These are phyloP conservation scores for Conops quadrifasciatus DNA, from an alignment of 2,888 invertebrate species.

Conservation along the genomic window DNA sequence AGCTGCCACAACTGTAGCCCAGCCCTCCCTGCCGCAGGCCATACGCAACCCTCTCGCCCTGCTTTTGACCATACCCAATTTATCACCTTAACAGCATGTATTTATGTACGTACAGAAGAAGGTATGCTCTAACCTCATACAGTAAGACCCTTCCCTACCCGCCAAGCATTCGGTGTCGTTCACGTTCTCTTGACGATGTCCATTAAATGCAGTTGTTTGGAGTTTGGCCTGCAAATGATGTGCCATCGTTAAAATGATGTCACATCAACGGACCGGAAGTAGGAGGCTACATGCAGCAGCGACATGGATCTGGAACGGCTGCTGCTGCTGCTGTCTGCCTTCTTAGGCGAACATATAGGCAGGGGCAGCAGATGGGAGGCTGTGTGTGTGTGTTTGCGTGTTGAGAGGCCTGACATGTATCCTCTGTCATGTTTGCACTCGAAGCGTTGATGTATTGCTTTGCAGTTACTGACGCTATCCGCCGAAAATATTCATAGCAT, in stretches of 20 bases:
- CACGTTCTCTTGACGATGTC: slow-evolving; percentile 7
- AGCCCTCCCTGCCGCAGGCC: not conserved
- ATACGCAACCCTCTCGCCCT: not conserved
- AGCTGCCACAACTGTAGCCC: not conserved
- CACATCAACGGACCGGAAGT: slow-evolving; percentile 8
- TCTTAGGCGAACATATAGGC: not conserved
- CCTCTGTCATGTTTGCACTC: slow-evolving; percentile 22
- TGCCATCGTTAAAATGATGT: slow-evolving; percentile 19
- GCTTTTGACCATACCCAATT: not conserved
- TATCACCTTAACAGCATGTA: not conserved
- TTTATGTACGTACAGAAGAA: too few relatives aligned
- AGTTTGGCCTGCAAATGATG: slow-evolving; percentile 14
- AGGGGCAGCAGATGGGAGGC: not conserved
- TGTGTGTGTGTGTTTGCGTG: not conserved
- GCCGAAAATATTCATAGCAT: slow-evolving; percentile 19
- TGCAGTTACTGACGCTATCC: slow-evolving; percentile 7
- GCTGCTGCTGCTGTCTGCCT: not conserved
- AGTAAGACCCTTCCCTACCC: not conserved
- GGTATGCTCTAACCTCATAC: not conserved
- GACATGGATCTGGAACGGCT: not conserved
- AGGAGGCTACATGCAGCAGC: not conserved
- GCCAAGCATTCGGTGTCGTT: not conserved
- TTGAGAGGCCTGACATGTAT: not conserved
- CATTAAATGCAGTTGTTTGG: slow-evolving; percentile 20
- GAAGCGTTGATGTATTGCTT: slow-evolving; percentile 17